Evolutionary conservation across 1,140 invertebrate genomes (phyloP).

Genomic region (Drosophila gunungcola): DNA sequence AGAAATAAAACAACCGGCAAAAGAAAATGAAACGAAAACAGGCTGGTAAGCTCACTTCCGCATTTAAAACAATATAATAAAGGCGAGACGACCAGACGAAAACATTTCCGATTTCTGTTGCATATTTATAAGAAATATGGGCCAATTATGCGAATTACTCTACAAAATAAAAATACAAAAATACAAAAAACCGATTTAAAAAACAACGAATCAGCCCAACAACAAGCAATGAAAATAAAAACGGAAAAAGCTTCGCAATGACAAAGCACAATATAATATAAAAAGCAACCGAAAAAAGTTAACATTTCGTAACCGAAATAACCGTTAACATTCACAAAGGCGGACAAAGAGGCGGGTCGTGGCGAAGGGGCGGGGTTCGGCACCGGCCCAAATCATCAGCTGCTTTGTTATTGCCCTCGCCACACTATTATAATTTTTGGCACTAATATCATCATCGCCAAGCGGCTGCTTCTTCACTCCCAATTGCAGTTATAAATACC

Average conservation of each 20-base stretch:
- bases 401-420: conserved; percentile 49
- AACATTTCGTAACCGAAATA: conserved; percentile 76
- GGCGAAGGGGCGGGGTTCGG: conserved; percentile 3
- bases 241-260: conserved; percentile 53
- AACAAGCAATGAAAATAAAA: conserved; percentile 46
- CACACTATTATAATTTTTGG: conserved; percentile 68
- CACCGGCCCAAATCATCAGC: conserved; percentile 59
- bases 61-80: conserved; percentile 54
- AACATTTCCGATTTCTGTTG: conserved; percentile 71
- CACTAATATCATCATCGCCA: conserved; percentile 65
- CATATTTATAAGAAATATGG: conserved; percentile 76
- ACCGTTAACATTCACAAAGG: conserved; percentile 69
- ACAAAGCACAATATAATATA: conserved; percentile 63
- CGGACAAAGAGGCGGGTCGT: conserved; percentile 1
- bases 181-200: conserved; percentile 6
- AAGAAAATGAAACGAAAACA: conserved; percentile 65
- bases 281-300: conserved; percentile 46
- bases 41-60: conserved; percentile 63
- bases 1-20: conserved; percentile 22
- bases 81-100: conserved; percentile 36
- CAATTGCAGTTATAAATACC: conserved; percentile 79
- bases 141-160: conserved; percentile 78
- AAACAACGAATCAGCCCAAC: conserved; percentile 18
- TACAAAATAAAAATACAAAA: conserved; percentile 45
- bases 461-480: conserved; percentile 37